Conservation (phyloP, 2,797 vertebrate species). For the Chloroceryle amazona region DNA sequence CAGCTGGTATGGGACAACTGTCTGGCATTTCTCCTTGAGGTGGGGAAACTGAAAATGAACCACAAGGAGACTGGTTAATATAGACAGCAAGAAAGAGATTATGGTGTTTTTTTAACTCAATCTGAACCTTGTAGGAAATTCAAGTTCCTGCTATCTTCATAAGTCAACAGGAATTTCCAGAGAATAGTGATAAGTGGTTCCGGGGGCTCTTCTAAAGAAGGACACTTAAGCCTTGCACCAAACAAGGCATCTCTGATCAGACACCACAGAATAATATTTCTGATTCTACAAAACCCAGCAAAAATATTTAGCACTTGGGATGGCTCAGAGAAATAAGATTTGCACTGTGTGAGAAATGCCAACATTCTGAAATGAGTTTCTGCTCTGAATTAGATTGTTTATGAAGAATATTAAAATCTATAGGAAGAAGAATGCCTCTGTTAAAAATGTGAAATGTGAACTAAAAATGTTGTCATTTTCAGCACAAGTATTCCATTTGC, state of each 20-base stretch:
- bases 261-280: background rate
- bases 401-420: background rate
- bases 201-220: background rate
- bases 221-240: background rate
- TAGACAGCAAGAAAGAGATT: background rate
- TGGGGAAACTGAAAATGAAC: background rate
- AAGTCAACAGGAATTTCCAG: background rate
- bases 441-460: constrained; percentile 1
- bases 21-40: background rate
- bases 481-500: background rate
- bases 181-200: background rate
- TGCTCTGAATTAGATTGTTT: background rate
- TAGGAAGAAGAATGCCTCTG: background rate
- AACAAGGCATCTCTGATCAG: background rate
- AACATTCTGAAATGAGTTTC: constrained; percentile 5
- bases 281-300: background rate
- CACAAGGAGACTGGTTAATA: background rate
- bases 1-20: fast-evolving
- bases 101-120: fast-evolving
- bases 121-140: background rate
- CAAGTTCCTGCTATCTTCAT: background rate
- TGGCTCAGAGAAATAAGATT: background rate
- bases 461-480: background rate
- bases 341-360: background rate
- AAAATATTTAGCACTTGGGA: background rate